Conservation (phyloP, 2,797 vertebrate genomes). For the Thripadectes ignobilis region DNA sequence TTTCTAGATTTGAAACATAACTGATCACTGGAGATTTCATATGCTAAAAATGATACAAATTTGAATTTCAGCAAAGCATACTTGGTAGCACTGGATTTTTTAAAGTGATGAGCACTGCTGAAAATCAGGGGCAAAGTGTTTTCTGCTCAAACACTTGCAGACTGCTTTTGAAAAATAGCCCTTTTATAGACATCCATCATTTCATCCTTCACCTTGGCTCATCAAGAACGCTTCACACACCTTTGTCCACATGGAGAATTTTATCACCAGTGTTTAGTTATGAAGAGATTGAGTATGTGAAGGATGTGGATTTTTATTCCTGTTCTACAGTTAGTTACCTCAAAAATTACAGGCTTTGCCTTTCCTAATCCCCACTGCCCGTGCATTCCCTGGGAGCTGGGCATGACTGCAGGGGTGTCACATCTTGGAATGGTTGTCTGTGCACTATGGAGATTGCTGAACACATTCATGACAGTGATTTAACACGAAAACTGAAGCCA, state of each 20-base stretch:
- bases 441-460: neutral
- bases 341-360: neutral
- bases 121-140: neutral
- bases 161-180: neutral
- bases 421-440: neutral
- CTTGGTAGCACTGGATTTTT: neutral
- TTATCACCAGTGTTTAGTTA: neutral
- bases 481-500: neutral
- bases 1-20: neutral
- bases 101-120: neutral
- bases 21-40: neutral
- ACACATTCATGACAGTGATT: neutral
- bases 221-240: fast-evolving
- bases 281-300: neutral
- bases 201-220: neutral
- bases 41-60: neutral
- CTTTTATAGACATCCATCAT: neutral
- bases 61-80: neutral
- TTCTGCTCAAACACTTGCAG: neutral
- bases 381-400: neutral
- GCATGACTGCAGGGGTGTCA: neutral
- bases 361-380: neutral
- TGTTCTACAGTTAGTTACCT: neutral
- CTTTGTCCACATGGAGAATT: neutral
- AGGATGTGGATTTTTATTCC: neutral